Base-by-base conservation (phyloP, 2,888 invertebrate species). In the Microplitis deprimator region DNA sequence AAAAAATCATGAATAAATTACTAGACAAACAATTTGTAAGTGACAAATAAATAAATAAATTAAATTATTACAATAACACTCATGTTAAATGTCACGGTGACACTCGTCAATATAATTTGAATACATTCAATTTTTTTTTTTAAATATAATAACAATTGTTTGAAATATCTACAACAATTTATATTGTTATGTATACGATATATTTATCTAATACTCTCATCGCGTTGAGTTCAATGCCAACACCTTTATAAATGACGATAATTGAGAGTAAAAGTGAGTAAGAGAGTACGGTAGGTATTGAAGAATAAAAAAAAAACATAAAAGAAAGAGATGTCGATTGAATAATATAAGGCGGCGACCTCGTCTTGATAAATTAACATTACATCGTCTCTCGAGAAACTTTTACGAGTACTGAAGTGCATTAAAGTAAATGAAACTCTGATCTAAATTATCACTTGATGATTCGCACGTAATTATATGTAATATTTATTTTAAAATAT, bases 191-290 rank as follows among this genome's bases (percentile, higher is more conserved):
- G 38, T 38, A 8, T 7, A 39, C 4, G 7, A 20, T 13, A 41
- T 8, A 17, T 50, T n/a, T 68, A 41, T 68, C 50, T 68, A 16
- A 16, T 68, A 17, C 41, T 64, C 64, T 64, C 64, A 20, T 17
- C 40, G 39, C 69, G 29, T 69, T 69, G 69, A 69, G 75, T 75
- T 75, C 75, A 75, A 75, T 75, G 74, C 59, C 73, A 67, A 16
- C 41, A 65, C 29, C 67, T 50, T 67, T 60, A 13, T 50, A 50
- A 10, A 60, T 60, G 20, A 71, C 29, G 39, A 39, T 13, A 70
- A 71, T 62, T 38, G 71, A 71, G 59, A 71, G 71, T 71, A 71
- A 60, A 71, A 71, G 71, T 71, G 71, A 71, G 71, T 71, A 60
- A 67, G 41, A 41, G 73, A 65, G 17, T 62, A 61, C 61, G 50